Percentiles rank a stretch among this genome's conserved stretches.
Conservation (phyloP, 2,797 vertebrate species). For the Anguilla pacifica region DNA sequence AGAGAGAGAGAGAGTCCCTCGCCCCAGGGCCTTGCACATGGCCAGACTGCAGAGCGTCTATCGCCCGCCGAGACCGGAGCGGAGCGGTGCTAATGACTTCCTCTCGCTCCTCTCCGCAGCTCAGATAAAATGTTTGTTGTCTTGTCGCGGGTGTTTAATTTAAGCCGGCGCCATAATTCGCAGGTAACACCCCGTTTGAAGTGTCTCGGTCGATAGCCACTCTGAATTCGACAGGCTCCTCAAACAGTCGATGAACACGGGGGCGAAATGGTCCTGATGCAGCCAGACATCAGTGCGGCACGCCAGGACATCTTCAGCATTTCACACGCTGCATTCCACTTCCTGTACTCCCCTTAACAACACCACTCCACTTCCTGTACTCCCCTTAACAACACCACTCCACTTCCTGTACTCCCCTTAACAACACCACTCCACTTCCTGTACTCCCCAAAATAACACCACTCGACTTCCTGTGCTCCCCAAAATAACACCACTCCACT, state of each 20-base stretch:
- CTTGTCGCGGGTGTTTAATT: background rate
- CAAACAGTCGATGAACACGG: too few relatives aligned
- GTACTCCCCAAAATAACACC: too few relatives aligned
- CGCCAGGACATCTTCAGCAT: background rate
- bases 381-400: too few relatives aligned
- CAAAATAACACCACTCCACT: too few relatives aligned
- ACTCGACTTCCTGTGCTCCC: too few relatives aligned
- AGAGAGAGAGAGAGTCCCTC: background rate
- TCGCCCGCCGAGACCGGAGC: background rate
- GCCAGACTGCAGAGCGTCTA: background rate
- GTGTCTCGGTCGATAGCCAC: background rate
- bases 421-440: too few relatives aligned
- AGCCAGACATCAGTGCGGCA: background rate
- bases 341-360: too few relatives aligned
- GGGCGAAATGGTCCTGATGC: too few relatives aligned
- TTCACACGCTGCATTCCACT: background rate
- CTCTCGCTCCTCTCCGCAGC: background rate
- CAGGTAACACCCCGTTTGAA: background rate
- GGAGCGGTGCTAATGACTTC: background rate
- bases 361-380: too few relatives aligned
- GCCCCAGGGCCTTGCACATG: background rate
- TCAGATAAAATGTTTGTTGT: background rate
- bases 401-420: too few relatives aligned
- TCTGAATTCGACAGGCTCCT: background rate
- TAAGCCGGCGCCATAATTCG: background rate